Conservation (phyloP, 1,140 invertebrate species). For the Hyphantria cunea region DNA sequence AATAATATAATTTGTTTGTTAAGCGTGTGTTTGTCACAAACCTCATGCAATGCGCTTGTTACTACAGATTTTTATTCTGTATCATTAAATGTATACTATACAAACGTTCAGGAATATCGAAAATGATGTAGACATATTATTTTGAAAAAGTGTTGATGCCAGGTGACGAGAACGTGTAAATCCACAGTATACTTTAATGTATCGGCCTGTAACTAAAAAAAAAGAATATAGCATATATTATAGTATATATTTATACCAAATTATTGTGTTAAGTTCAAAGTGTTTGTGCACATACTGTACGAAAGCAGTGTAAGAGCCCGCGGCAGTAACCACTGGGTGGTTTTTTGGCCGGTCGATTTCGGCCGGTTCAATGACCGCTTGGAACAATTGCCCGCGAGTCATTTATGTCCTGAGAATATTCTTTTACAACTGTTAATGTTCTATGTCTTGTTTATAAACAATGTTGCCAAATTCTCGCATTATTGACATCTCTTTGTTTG, state of each 20-base stretch:
- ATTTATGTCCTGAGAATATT: constrained; percentile 33
- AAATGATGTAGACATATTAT: too few species aligned
- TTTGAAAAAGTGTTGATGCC: too few species aligned
- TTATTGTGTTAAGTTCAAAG: neutral
- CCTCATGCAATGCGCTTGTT: too few species aligned
- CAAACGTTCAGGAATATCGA: too few species aligned
- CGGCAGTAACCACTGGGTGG: constrained; percentile 35
- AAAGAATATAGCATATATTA: too few species aligned
- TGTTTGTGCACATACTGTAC: constrained; percentile 1
- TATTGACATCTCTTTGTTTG: neutral
- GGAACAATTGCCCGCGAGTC: constrained; percentile 47
- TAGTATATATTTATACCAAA: neutral
- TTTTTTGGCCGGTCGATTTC: constrained; percentile 50
- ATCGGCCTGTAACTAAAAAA: too few species aligned
- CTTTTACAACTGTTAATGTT: constrained; percentile 10
- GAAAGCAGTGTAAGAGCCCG: constrained; percentile 36
- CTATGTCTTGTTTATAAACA: constrained; percentile 1
- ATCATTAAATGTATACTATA: too few species aligned
- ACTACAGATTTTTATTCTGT: too few species aligned
- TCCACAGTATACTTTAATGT: too few species aligned
- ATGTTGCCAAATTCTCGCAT: constrained; percentile 11
- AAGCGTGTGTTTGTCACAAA: too few species aligned
- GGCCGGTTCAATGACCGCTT: constrained; percentile 44
- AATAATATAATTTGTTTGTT: too few species aligned
- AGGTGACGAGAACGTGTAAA: too few species aligned